These are phyloP conservation scores for Microplitis demolitor DNA, from an alignment of 1,140 invertebrate genomes.

Conservation along the genomic window DNA sequence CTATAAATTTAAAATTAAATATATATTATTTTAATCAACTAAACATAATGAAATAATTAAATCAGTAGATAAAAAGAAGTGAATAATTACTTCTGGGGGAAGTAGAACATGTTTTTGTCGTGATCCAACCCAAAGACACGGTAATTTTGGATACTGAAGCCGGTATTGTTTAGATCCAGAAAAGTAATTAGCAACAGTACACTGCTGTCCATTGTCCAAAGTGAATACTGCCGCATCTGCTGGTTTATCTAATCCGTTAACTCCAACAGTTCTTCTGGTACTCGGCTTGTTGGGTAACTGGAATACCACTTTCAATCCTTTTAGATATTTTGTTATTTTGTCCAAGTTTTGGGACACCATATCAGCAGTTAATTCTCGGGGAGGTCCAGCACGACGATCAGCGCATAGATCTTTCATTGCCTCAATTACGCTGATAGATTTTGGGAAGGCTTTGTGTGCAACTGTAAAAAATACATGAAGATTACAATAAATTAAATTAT, in stretches of 20 bases:
- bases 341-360: background rate
- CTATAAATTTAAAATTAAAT: constrained; percentile 37
- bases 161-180: constrained; percentile 48
- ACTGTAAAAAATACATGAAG: constrained; percentile 55
- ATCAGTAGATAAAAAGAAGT: background rate
- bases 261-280: constrained; percentile 58
- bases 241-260: constrained; percentile 58
- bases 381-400: background rate
- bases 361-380: background rate
- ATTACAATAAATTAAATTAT: constrained; percentile 4
- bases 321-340: constrained; percentile 34
- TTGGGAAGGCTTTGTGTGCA: constrained; percentile 72
- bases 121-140: constrained; percentile 64
- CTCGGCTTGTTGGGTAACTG: constrained; percentile 55
- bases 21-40: constrained; percentile 7
- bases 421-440: constrained; percentile 56
- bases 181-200: constrained; percentile 65
- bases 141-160: constrained; percentile 65
- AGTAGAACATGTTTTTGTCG: constrained; percentile 50
- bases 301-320: constrained; percentile 58
- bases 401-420: constrained; percentile 43
- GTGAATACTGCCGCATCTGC: constrained; percentile 54
- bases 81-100: constrained; percentile 40
- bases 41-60: background rate
- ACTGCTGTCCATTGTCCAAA: constrained; percentile 40